A percentile compares a stretch with the other conserved stretches of the same genome.
Evolutionary conservation across 2,113 vertebrate species (phyloP).

Genomic region (Hydrolagus affinis): DNA sequence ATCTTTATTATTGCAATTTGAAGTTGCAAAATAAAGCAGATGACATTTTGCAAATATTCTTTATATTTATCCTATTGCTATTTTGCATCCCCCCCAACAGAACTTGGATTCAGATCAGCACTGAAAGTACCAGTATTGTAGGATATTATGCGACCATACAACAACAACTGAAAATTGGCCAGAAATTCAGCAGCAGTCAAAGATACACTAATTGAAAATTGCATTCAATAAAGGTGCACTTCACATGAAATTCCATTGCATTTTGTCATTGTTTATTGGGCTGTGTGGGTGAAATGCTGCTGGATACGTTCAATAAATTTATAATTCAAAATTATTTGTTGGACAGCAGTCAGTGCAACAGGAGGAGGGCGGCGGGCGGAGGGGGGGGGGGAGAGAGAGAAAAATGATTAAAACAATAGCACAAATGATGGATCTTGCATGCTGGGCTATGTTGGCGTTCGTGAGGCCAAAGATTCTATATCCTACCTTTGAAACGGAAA

Average conservation of each 20-base stretch:
- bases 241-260: constrained; percentile 14
- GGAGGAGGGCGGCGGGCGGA: too few species aligned
- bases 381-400: background rate
- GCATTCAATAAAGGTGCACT: constrained; percentile 7
- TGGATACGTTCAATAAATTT: constrained; percentile 67
- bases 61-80: background rate
- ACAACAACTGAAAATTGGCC: background rate
- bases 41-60: background rate
- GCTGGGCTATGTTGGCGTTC: background rate
- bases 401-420: constrained; percentile 21
- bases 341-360: constrained; percentile 35
- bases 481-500: background rate
- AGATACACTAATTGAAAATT: background rate
- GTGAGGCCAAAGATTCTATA: background rate
- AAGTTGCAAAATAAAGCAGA: constrained; percentile 18
- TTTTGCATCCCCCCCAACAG: too few species aligned
- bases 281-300: constrained; percentile 64
- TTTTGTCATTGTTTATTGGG: constrained; percentile 56
- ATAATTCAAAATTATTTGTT: constrained; percentile 58
- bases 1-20: constrained; percentile 22
- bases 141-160: background rate
- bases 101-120: background rate
- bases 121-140: background rate
- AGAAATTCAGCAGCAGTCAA: background rate
- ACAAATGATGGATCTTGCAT: constrained; percentile 27